Conservation (phyloP, 1,140 invertebrate genomes). For the Gryllus bimaculatus region DNA sequence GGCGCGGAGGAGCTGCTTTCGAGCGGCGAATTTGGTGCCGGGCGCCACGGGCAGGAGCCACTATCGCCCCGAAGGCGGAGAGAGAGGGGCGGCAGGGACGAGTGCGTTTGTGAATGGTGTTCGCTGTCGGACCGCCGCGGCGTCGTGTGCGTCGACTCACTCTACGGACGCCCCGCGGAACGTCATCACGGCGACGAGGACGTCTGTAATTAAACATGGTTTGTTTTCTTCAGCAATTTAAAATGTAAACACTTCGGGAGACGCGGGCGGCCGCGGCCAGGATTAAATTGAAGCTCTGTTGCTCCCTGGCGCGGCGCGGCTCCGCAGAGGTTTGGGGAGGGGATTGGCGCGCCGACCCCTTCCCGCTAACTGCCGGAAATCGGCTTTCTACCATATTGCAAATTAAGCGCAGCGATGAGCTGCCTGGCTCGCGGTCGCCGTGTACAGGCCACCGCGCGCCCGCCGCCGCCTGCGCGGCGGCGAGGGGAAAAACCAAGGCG, state of each 20-base stretch:
- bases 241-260: neutral
- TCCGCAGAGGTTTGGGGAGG: neutral
- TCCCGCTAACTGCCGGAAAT: neutral
- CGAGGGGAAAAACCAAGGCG: neutral
- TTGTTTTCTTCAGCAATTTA: neutral
- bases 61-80: too few relatives aligned
- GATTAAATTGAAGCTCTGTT: neutral
- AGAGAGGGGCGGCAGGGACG: too few relatives aligned
- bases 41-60: too few relatives aligned
- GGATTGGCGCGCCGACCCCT: neutral
- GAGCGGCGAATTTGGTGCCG: too few relatives aligned
- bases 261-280: neutral
- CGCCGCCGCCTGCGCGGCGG: too few relatives aligned
- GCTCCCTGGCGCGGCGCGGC: neutral
- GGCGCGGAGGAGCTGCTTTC: too few relatives aligned
- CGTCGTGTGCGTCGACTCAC: too few relatives aligned
- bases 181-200: too few relatives aligned
- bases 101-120: too few relatives aligned
- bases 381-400: neutral
- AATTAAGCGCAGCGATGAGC: neutral
- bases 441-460: too few relatives aligned
- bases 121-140: too few relatives aligned
- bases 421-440: neutral
- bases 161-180: too few relatives aligned
- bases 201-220: neutral